Evolutionary conservation across 2,888 invertebrate species (phyloP), one percentile per base, ranked within the genome.

Genomic region (Lathronympha strigana): DNA sequence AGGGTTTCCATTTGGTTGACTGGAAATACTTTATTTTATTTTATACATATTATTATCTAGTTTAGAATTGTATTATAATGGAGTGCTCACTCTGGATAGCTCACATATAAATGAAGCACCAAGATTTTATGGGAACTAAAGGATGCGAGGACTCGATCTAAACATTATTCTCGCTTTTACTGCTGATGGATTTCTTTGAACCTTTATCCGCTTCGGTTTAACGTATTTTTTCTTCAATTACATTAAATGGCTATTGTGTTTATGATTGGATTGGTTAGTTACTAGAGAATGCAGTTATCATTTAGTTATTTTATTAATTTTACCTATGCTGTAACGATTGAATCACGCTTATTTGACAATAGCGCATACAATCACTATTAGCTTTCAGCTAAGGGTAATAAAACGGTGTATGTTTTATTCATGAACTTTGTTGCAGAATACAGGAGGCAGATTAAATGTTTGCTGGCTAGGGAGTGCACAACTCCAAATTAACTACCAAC

Each of bases 111-210:
- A n/a, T 9, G 33, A 6, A 23, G 53, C 19, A 51, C 19, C n/a
- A n/a, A 53, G 31, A 17, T 19, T 33, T 53, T 53, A 53, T 53
- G 36, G 36, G 25, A 31, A 25, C 9, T 25, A 11, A 36, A 23
- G 15, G 15, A 53, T 40, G 15, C 2, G 40, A 28, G 43, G n/a
- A 53, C n/a, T 19, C 21, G n/a, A 53, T 47, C 17, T 4, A 13
- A 36, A 13, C 43, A 40, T 4, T 36, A 15, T 58, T 58, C 21
- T 33, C 51, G 33, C 33, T 51, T 57, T 51, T 64, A 58, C 51
- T 64, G 64, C 64, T 53, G 58, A 64, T 64, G 23, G 57, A 53
- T 58, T 63, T 45, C 58, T 49, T 63, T 63, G 9, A 11, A 50
- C 17, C 31, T 55, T 63, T 2, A 11, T 40, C 31, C 50, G 63